phyloP scores from a whole-genome alignment of 1,140 invertebrate species.

The Periplaneta americana region DNA sequence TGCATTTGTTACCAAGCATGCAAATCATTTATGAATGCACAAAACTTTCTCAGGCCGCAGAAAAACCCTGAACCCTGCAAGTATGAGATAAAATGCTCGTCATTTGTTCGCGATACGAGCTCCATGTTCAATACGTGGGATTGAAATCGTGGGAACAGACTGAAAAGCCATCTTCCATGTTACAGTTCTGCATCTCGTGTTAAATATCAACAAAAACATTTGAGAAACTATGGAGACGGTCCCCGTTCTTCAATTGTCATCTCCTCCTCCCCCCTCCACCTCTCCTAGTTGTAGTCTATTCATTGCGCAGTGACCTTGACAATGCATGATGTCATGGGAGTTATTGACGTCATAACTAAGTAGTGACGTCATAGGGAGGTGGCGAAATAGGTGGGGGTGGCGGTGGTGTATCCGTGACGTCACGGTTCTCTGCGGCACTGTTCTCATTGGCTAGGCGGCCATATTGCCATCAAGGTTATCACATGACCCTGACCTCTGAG shows the following conservation, averaged over 20 bases:
- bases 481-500: not conserved
- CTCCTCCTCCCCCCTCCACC: not conserved
- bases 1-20: too few relatives aligned
- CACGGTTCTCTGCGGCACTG: not conserved
- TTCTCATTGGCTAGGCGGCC: not conserved
- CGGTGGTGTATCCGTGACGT: not conserved
- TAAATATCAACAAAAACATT: not conserved
- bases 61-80: not conserved
- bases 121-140: not conserved
- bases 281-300: not conserved
- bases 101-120: not conserved
- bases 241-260: not conserved
- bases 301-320: not conserved
- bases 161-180: not conserved
- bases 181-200: not conserved
- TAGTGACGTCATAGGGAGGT: not conserved
- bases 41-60: too few relatives aligned
- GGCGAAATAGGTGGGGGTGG: not conserved
- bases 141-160: not conserved
- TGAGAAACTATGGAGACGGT: not conserved
- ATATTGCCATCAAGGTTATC: not conserved
- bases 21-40: too few relatives aligned
- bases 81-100: not conserved
- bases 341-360: not conserved
- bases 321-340: not conserved